Percentiles rank a stretch among this genome's conserved stretches.
These are phyloP conservation scores for Xestoiulus laeticollis DNA, from an alignment of 2,888 invertebrate genomes.

Conservation along the genomic window DNA sequence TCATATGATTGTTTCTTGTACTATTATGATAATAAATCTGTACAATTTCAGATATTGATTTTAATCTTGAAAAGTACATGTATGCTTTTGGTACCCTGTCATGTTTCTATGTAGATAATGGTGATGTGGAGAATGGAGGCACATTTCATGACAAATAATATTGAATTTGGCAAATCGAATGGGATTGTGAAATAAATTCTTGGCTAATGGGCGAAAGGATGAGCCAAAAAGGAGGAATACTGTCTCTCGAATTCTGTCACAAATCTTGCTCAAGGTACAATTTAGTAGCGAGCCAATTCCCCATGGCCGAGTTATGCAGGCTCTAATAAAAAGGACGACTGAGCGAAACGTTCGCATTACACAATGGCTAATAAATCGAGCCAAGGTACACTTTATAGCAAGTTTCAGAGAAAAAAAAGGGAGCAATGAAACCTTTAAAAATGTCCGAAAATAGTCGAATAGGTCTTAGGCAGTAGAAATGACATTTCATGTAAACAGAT, in stretches of 20 bases:
- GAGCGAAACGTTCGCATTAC: conserved; percentile 29
- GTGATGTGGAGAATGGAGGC: background rate
- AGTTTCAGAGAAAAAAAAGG: background rate
- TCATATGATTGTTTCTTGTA: too few species aligned
- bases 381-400: background rate
- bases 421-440: background rate
- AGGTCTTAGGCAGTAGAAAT: too few species aligned
- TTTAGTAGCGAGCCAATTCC: conserved; percentile 15
- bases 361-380: conserved; percentile 4
- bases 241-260: background rate
- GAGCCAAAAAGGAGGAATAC: background rate
- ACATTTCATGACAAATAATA: background rate
- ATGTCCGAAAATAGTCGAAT: too few species aligned
- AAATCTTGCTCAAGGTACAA: conserved; percentile 15
- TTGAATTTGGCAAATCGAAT: conserved; percentile 31
- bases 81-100: background rate
- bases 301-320: conserved; percentile 21
- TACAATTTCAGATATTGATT: too few species aligned
- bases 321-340: conserved; percentile 25
- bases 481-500: too few species aligned
- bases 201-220: background rate
- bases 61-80: too few species aligned
- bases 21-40: too few species aligned
- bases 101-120: background rate
- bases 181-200: background rate